Base-by-base conservation (phyloP, 2,888 invertebrate species). In the Amphipyra berbera region DNA sequence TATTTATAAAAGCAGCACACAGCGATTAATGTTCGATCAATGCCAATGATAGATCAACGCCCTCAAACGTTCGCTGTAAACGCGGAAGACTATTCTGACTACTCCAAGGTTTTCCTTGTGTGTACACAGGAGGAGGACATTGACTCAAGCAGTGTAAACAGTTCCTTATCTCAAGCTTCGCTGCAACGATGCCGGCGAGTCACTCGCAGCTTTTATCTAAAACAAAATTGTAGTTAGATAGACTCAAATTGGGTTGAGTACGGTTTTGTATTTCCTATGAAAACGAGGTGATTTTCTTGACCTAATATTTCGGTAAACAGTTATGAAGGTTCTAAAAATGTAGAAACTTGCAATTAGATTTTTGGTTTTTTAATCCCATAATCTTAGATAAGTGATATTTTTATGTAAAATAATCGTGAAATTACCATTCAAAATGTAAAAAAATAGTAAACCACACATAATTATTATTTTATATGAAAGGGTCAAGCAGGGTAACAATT, bases 91-190 rank as follows among this genome's bases (percentile, higher is more conserved):
- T 78, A 78, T 82, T 68, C 9, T 14, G 83, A 53, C 90, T 57
- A 83, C 93, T 93, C 92, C 93, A 94, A 92, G 92, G 95, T 91
- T 94, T 94, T 94, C 90, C 92, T 87, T 91, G 89, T 93, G 69
- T 85, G 82, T 81, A 73, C 77, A 82, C 90, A 87, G 88, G 87
- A 92, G 90, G 93, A 94, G 95, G 95, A 93, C 95, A 93, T 94
- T 95, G 95, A 95, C 95, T 93, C 90, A 93, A 92, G 90, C 86
- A 93, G 90, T 92, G 95, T 95, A 95, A 94, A 95, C 94, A 95
- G 91, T 93, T 93, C 92, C 94, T 95, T 95, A 95, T 95, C 95
- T 94, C 85, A 84, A 90, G 89, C 88, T 90, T 90, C 86, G 86
- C 85, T 86, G 86, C 87, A 85, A 75, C 82, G 83, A 76, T 80